These are phyloP conservation scores for Chironomus tepperi DNA, from an alignment of 1,140 invertebrate species.

Conservation along the genomic window DNA sequence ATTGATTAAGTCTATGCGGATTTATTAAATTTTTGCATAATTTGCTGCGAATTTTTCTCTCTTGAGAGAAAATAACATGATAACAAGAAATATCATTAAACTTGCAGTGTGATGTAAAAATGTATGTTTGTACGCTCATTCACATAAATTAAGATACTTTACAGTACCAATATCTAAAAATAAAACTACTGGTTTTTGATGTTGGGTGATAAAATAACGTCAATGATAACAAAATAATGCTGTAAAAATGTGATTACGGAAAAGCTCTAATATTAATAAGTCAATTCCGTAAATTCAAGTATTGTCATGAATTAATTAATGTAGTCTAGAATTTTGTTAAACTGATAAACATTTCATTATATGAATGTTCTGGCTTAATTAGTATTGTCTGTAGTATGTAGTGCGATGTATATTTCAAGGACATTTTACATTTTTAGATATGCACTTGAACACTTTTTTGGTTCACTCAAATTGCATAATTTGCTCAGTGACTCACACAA, in stretches of 20 bases:
- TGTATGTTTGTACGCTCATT: background rate
- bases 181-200: background rate
- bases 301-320: too few relatives aligned
- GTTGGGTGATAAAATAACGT: too few relatives aligned
- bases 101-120: background rate
- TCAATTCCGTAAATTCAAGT: too few relatives aligned
- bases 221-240: background rate
- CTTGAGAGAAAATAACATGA: background rate
- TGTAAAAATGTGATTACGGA: too few relatives aligned
- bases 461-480: constrained; percentile 3
- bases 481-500: background rate
- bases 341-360: too few relatives aligned
- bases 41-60: background rate
- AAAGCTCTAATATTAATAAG: too few relatives aligned
- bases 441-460: constrained; percentile 12
- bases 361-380: background rate
- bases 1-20: background rate
- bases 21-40: background rate
- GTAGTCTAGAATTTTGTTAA: too few relatives aligned
- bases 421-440: background rate
- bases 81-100: background rate
- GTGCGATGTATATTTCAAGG: background rate
- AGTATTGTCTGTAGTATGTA: background rate
- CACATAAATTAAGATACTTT: background rate
- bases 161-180: background rate